Percentiles rank a stretch among this genome's conserved stretches.
phyloP scores from a whole-genome alignment of 2,888 invertebrate species.

The Hanleya hanleyi region DNA sequence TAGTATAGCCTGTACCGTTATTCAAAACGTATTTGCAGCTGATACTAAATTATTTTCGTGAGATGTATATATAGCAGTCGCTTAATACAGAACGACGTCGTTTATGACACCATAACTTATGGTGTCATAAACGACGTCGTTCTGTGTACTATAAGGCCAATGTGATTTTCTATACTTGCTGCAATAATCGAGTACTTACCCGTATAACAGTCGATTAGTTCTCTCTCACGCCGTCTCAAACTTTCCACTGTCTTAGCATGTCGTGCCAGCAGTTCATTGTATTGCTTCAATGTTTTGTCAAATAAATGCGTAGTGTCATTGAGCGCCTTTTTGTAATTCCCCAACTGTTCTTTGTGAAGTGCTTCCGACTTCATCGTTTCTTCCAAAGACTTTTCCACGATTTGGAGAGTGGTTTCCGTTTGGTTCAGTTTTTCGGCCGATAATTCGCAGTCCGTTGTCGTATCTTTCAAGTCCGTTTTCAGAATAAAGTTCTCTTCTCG shows the following conservation, averaged over 20 bases:
- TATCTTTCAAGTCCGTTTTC: slow-evolving; percentile 59
- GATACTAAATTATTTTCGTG: too few relatives aligned
- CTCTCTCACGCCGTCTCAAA: slow-evolving; percentile 48
- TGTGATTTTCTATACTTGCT: too few relatives aligned
- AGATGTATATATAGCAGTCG: too few relatives aligned
- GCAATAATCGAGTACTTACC: slow-evolving; percentile 42
- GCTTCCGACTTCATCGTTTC: slow-evolving; percentile 40
- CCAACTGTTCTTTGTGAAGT: slow-evolving; percentile 53
- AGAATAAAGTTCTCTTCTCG: slow-evolving; percentile 54
- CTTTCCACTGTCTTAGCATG: slow-evolving; percentile 39
- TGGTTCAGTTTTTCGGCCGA: slow-evolving; percentile 26
- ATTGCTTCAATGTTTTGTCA: slow-evolving; percentile 39
- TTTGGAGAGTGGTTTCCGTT: slow-evolving; percentile 24
- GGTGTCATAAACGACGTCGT: too few relatives aligned
- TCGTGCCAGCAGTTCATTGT: slow-evolving; percentile 39
- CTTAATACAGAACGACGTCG: too few relatives aligned
- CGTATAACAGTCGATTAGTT: slow-evolving; percentile 57
- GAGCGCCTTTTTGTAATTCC: slow-evolving; percentile 42
- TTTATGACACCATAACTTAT: too few relatives aligned
- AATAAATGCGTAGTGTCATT: slow-evolving; percentile 40
- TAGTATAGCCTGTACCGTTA: too few relatives aligned
- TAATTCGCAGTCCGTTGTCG: slow-evolving; percentile 43
- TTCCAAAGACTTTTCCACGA: neutral
- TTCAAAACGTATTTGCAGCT: too few relatives aligned
- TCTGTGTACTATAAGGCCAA: too few relatives aligned